phyloP scores from a whole-genome alignment of 2,888 invertebrate genomes.

The Plebejus melissa region DNA sequence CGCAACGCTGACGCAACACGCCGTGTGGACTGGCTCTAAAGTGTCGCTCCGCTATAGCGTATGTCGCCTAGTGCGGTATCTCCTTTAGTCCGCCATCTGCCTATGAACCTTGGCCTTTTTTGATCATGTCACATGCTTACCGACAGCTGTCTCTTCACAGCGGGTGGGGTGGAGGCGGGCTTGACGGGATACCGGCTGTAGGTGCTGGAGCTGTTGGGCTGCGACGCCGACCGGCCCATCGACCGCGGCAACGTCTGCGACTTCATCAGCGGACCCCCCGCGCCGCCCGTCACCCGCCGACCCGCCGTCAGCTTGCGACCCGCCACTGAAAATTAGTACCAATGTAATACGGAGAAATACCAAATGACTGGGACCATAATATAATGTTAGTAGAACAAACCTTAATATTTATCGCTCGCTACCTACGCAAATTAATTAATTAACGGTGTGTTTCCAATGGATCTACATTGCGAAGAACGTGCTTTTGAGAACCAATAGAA shows the following conservation, averaged over 20 bases:
- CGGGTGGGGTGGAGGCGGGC: constrained; percentile 90
- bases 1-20: too few species aligned
- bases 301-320: constrained; percentile 88
- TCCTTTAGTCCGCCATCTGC: too few species aligned
- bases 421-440: neutral
- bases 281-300: constrained; percentile 82
- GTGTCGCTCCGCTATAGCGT: too few species aligned
- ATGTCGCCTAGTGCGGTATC: too few species aligned
- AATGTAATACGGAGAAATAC: neutral
- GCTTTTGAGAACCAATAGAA: too few species aligned
- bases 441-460: too few species aligned
- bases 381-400: neutral
- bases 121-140: constrained; percentile 53
- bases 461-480: too few species aligned
- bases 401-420: neutral
- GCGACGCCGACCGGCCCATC: constrained; percentile 83
- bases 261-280: constrained; percentile 84
- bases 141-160: constrained; percentile 90
- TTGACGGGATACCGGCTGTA: constrained; percentile 76
- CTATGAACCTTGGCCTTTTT: too few species aligned
- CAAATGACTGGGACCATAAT: neutral
- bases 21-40: too few species aligned
- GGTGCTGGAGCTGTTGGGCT: constrained; percentile 73
- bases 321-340: constrained; percentile 77
- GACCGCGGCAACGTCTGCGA: constrained; percentile 92